These are phyloP conservation scores for Crax fasciolata DNA, from an alignment of 2,797 vertebrate genomes.

Conservation along the genomic window DNA sequence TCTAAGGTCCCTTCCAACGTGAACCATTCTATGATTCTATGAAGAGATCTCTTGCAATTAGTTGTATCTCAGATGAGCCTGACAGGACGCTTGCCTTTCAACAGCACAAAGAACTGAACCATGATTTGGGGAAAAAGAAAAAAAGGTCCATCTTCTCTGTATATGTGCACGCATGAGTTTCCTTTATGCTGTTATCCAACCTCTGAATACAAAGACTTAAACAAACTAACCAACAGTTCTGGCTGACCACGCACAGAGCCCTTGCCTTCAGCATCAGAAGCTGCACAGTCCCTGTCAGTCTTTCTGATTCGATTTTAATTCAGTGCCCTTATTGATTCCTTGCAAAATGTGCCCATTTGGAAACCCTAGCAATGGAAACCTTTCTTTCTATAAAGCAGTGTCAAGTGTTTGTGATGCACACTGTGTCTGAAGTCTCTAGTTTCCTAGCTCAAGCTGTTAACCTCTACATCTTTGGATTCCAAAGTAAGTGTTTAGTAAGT, in stretches of 20 bases:
- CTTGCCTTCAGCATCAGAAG: conserved; percentile 6
- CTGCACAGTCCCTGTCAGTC: background rate
- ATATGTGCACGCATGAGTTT: background rate
- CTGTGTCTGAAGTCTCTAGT: background rate
- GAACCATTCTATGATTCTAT: background rate
- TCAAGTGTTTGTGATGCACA: background rate
- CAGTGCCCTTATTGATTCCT: conserved; percentile 10
- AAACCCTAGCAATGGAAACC: background rate
- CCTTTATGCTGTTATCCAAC: background rate
- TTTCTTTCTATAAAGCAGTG: background rate
- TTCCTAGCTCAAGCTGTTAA: background rate
- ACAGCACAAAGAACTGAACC: background rate
- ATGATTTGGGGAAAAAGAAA: background rate
- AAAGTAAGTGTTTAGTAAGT: background rate
- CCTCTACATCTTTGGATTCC: background rate
- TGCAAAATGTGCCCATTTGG: background rate
- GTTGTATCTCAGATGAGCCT: background rate
- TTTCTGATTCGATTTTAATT: conserved; percentile 35
- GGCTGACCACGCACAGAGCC: background rate
- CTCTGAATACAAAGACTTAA: conserved; percentile 19
- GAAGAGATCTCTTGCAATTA: background rate
- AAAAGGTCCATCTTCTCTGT: background rate
- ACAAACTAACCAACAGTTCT: background rate
- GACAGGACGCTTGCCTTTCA: background rate
- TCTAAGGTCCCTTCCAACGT: too few species aligned